A percentile compares a stretch with the other conserved stretches of the same genome.
phyloP scores from a whole-genome alignment of 2,113 vertebrate genomes.

The Gasterosteus aculeatus region DNA sequence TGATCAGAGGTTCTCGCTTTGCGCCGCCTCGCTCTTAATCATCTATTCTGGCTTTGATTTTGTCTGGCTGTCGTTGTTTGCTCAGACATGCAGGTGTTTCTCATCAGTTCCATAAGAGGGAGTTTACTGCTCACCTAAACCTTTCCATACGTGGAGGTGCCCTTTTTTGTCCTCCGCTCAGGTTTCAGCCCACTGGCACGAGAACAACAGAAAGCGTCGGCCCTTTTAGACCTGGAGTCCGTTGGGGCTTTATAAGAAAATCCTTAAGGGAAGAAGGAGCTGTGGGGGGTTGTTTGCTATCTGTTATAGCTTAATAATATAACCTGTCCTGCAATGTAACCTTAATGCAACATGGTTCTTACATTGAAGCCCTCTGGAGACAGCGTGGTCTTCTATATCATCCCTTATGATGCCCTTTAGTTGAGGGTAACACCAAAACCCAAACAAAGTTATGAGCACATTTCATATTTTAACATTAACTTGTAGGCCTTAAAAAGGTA shows the following conservation, averaged over 20 bases:
- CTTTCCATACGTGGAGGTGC: slow-evolving; percentile 72
- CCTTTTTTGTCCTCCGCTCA: slow-evolving; percentile 54
- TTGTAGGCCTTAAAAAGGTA: background rate
- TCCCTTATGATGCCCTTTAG: background rate
- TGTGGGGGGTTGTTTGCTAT: slow-evolving; percentile 28
- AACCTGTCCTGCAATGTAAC: no score
- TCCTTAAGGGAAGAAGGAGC: slow-evolving; percentile 29
- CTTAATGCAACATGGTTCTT: background rate
- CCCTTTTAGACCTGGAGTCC: slow-evolving; percentile 38
- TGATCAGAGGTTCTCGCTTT: slow-evolving; percentile 56
- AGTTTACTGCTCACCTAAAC: slow-evolving; percentile 76
- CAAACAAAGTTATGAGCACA: background rate
- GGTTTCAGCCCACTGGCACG: slow-evolving; percentile 65
- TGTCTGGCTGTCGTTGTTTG: slow-evolving; percentile 48
- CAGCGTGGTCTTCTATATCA: background rate
- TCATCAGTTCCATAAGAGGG: slow-evolving; percentile 73
- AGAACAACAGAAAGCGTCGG: slow-evolving; percentile 41
- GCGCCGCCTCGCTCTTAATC: slow-evolving; percentile 54
- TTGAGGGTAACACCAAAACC: background rate
- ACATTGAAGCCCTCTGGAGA: background rate
- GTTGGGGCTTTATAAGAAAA: slow-evolving; percentile 38
- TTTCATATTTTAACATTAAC: background rate
- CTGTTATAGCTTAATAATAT: background rate
- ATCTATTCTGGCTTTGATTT: slow-evolving; percentile 66
- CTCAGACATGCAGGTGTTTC: slow-evolving; percentile 77